Conservation (phyloP, 2,888 invertebrate genomes). For the Ophion ventricosus region DNA sequence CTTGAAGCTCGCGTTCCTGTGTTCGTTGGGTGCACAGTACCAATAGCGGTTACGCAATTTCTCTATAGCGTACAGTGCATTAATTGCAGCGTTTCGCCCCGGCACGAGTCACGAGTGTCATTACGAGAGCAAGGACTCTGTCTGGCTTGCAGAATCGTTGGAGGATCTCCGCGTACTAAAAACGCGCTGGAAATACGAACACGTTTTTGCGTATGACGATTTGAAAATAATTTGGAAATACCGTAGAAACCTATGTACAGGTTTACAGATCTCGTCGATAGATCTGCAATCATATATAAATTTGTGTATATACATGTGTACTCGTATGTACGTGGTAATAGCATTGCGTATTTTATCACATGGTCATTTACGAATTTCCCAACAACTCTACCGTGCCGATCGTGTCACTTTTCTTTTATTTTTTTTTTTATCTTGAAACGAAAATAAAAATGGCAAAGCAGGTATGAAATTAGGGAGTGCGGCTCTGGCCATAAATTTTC, state of each 20-base stretch:
- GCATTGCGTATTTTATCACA: constrained; percentile 12
- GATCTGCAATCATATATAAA: not conserved
- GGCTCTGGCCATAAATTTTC: not conserved
- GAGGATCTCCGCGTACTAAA: not conserved
- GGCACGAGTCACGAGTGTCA: constrained; percentile 41
- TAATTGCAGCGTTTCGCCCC: constrained; percentile 53
- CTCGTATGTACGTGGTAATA: not conserved
- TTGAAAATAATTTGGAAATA: not conserved
- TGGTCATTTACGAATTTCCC: constrained; percentile 15
- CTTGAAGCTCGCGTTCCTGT: constrained; percentile 71
- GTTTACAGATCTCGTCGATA: not conserved
- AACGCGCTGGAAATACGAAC: not conserved
- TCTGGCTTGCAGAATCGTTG: constrained; percentile 47
- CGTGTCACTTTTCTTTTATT: not conserved
- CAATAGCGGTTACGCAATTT: constrained; percentile 54
- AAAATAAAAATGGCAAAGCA: not conserved
- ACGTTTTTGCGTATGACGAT: not conserved
- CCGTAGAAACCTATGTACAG: not conserved
- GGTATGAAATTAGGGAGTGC: not conserved
- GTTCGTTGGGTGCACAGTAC: constrained; percentile 2
- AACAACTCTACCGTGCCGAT: not conserved
- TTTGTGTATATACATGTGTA: not conserved
- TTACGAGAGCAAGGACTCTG: constrained; percentile 58
- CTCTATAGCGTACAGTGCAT: constrained; percentile 45
- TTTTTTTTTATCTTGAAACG: not conserved